Conservation (phyloP, 2,888 invertebrate genomes). For the Hypomecis punctinalis region DNA sequence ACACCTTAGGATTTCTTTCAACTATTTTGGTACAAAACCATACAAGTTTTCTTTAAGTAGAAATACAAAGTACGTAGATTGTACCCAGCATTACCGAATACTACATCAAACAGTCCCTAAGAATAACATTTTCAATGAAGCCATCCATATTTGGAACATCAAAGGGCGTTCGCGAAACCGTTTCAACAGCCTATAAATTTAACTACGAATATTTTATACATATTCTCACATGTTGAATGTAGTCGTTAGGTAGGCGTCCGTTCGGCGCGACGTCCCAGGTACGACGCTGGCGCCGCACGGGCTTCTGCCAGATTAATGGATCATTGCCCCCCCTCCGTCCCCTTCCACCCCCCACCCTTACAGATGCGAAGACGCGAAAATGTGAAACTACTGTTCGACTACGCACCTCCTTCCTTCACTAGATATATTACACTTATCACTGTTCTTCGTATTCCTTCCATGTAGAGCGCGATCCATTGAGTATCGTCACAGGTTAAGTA, state of each 20-base stretch:
- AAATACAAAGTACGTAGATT: not conserved
- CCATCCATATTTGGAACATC: conserved; percentile 20
- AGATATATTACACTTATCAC: conserved; percentile 76
- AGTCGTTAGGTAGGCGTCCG: conserved; percentile 83
- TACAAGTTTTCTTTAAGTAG: not conserved
- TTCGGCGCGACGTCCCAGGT: conserved; percentile 80
- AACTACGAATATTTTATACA: conserved; percentile 48
- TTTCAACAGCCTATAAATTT: conserved; percentile 46
- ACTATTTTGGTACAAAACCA: no score
- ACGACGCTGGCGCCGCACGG: conserved; percentile 89
- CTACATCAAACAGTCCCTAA: conserved; percentile 19
- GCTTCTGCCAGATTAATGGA: conserved; percentile 94
- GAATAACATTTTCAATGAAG: conserved; percentile 23
- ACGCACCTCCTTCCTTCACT: conserved; percentile 70
- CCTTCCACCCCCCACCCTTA: conserved; percentile 51
- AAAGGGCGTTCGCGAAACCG: conserved; percentile 38
- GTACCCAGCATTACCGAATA: conserved; percentile 9
- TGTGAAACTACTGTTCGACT: conserved; percentile 79
- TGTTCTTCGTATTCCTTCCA: conserved; percentile 40
- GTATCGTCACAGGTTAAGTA: conserved; percentile 33
- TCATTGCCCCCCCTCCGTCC: conserved; percentile 89
- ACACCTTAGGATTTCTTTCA: no score
- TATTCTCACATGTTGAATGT: conserved; percentile 71
- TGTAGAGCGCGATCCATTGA: conserved; percentile 35
- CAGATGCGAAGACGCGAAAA: conserved; percentile 61